A percentile compares a stretch with the other conserved stretches of the same genome.
These are phyloP conservation scores for Episyrphus balteatus DNA, from an alignment of 1,140 invertebrate genomes.

Conservation along the genomic window DNA sequence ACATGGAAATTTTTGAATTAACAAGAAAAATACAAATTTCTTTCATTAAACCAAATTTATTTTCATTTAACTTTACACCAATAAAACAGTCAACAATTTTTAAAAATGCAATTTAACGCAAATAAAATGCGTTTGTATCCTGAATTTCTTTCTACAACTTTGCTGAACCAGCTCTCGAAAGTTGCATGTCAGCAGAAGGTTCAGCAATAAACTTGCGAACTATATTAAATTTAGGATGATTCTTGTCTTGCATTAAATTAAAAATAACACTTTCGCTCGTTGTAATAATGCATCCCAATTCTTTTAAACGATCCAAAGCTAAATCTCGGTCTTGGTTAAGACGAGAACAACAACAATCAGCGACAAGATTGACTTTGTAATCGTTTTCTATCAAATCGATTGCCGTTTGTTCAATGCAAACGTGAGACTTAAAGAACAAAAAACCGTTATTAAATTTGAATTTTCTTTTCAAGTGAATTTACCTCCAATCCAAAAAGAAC, in stretches of 20 bases:
- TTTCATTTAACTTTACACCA: no score
- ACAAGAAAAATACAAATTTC: no score
- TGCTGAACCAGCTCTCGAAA: constrained; percentile 40
- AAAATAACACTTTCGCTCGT: constrained; percentile 72
- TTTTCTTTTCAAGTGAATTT: not conserved
- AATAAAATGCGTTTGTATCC: no score
- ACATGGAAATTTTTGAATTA: no score
- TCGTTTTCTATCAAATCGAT: constrained; percentile 62
- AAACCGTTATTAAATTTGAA: not conserved
- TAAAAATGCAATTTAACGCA: no score
- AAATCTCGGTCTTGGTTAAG: constrained; percentile 54
- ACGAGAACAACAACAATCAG: constrained; percentile 72
- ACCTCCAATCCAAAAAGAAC: constrained; percentile 80
- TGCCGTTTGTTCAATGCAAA: constrained; percentile 80
- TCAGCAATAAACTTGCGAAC: constrained; percentile 52
- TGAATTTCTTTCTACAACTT: constrained; percentile 1
- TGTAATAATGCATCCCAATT: constrained; percentile 65
- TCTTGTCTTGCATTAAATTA: constrained; percentile 59
- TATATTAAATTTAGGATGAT: constrained; percentile 63
- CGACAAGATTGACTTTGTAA: constrained; percentile 69
- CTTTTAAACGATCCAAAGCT: constrained; percentile 61
- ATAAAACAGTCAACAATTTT: no score
- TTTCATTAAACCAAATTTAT: no score
- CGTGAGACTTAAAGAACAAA: constrained; percentile 52
- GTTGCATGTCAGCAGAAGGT: constrained; percentile 41